Evolutionary conservation across 2,113 vertebrate species (phyloP).

Genomic region (Saimiri boliviensis): DNA sequence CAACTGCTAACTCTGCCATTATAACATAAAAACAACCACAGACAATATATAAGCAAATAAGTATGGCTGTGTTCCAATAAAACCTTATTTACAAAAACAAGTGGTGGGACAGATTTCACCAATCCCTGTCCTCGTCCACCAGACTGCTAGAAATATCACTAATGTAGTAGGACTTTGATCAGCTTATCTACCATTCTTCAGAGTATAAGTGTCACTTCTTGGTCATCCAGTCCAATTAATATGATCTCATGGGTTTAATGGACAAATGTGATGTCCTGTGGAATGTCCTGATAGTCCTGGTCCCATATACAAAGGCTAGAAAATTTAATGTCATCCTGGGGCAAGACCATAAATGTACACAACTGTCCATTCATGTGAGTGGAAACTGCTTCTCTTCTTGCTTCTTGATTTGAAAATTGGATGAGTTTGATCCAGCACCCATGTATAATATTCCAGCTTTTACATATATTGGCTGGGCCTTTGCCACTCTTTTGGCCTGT

Average conservation of each 20-base stretch:
- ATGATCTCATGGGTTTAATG: not conserved
- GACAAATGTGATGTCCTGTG: not conserved
- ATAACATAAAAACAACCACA: not conserved
- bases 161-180: not conserved
- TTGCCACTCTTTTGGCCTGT: not conserved
- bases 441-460: not conserved
- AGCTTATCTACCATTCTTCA: not conserved
- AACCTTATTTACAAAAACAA: conserved; percentile 27
- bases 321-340: not conserved
- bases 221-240: not conserved
- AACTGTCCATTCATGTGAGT: not conserved
- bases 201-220: not conserved
- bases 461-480: not conserved
- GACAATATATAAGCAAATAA: not conserved
- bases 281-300: not conserved
- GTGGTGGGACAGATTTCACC: not conserved
- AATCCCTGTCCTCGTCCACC: not conserved
- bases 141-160: not conserved
- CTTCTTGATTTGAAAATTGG: not conserved
- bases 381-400: not conserved
- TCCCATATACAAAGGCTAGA: not conserved
- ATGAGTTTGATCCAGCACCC: not conserved
- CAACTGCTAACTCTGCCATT: not conserved
- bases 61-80: not conserved
- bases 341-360: not conserved